These are phyloP conservation scores for Erithacus rubecula DNA, from an alignment of 2,797 vertebrate genomes.

Conservation along the genomic window DNA sequence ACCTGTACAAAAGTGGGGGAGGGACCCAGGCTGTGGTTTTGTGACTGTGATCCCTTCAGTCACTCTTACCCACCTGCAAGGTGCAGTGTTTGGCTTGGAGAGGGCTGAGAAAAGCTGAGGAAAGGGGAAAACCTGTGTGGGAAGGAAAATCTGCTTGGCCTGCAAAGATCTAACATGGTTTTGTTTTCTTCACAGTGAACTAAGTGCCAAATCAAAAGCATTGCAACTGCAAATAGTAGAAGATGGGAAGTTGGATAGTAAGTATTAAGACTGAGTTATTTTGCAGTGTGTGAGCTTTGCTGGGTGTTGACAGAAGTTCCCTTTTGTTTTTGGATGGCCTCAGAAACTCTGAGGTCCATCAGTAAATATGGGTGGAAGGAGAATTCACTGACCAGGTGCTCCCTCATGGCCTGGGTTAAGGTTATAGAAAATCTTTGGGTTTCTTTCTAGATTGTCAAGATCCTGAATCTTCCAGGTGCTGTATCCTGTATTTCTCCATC, in stretches of 20 bases:
- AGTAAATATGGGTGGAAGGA: background rate
- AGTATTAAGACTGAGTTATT: slow-evolving; percentile 56
- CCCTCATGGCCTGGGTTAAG: background rate
- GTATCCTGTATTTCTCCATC: background rate
- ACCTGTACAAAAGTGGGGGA: background rate
- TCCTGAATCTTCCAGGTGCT: background rate
- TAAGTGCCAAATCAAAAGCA: slow-evolving; percentile 92
- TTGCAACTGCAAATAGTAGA: slow-evolving; percentile 84
- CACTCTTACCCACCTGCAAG: background rate
- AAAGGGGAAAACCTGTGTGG: background rate
- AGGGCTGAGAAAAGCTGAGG: background rate
- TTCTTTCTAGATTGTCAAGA: background rate
- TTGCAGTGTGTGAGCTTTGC: background rate
- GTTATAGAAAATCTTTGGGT: background rate
- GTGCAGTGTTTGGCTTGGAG: background rate
- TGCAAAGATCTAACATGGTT: background rate
- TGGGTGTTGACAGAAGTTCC: background rate
- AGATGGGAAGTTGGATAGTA: slow-evolving; percentile 79
- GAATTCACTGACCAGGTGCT: background rate
- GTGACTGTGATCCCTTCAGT: background rate
- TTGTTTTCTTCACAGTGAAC: slow-evolving; percentile 80
- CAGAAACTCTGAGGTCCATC: background rate
- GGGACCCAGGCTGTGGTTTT: background rate
- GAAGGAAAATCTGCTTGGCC: background rate
- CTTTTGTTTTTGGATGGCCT: background rate